phyloP scores from a whole-genome alignment of 2,113 vertebrate species.

The Scopus umbretta region DNA sequence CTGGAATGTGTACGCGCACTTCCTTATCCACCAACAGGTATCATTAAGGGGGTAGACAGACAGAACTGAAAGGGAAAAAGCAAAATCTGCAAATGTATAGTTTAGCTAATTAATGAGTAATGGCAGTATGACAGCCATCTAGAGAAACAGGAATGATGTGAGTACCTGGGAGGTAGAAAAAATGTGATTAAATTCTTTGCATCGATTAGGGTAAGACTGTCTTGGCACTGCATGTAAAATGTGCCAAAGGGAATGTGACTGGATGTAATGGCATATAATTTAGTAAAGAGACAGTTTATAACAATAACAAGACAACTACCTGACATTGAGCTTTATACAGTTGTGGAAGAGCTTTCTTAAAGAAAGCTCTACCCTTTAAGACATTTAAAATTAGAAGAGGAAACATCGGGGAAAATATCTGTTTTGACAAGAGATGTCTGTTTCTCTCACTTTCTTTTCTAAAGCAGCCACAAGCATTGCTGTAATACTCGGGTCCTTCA shows the following conservation, averaged over 20 bases:
- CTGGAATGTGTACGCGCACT: not conserved
- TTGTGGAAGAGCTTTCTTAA: not conserved
- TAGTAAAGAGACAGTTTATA: conserved; percentile 1
- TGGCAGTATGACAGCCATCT: not conserved
- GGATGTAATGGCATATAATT: not conserved
- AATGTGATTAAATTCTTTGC: not conserved
- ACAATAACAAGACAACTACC: not conserved
- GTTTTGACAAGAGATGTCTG: not conserved
- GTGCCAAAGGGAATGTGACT: not conserved
- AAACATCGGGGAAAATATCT: not conserved
- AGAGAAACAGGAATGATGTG: not conserved
- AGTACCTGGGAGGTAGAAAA: not conserved
- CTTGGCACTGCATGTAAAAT: not conserved
- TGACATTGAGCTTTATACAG: not conserved
- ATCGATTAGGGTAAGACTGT: not conserved
- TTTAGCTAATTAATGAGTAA: not conserved
- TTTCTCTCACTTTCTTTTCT: not conserved
- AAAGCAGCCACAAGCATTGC: not conserved
- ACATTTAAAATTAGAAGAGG: not conserved
- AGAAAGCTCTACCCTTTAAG: not conserved
- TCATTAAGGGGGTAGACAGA: not conserved
- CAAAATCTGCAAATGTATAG: not conserved
- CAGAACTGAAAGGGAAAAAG: not conserved
- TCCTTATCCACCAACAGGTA: not conserved
- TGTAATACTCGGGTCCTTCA: not conserved